A percentile compares a stretch with the other conserved stretches of the same genome.
Evolutionary conservation across 2,113 vertebrate genomes (phyloP).

Genomic region (Serinus canaria): DNA sequence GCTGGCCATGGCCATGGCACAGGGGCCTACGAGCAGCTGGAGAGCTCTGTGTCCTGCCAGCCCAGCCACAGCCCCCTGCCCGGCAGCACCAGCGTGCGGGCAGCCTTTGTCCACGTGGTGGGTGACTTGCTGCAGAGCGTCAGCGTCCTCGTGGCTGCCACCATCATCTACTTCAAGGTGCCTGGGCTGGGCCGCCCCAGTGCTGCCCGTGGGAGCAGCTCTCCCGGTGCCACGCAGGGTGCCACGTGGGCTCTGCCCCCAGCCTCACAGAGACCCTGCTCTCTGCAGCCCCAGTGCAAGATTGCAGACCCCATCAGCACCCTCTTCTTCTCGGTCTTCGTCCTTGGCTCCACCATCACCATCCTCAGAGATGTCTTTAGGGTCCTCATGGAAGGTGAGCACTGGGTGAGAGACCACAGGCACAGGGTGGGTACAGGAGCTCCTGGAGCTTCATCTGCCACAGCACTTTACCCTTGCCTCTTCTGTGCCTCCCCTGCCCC

Average conservation of each 20-base stretch:
- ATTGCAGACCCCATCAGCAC: slow-evolving; percentile 95
- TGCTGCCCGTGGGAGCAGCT: not conserved
- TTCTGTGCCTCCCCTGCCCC: not conserved
- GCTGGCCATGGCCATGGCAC: slow-evolving; percentile 74
- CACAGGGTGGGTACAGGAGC: not conserved
- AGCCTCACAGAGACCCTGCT: not conserved
- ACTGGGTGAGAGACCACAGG: accelerated
- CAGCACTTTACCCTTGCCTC: not conserved
- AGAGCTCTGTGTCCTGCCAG: slow-evolving; percentile 60
- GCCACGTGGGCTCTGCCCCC: not conserved
- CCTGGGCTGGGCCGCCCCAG: accelerated
- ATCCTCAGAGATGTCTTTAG: slow-evolving; percentile 92
- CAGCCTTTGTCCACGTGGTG: slow-evolving; percentile 93
- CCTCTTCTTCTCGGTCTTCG: slow-evolving; percentile 93
- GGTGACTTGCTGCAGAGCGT: slow-evolving; percentile 96
- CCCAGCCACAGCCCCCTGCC: slow-evolving; percentile 66
- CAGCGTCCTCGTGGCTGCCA: slow-evolving; percentile 89
- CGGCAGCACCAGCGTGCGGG: slow-evolving; percentile 89
- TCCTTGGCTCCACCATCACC: slow-evolving; percentile 90
- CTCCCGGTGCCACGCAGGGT: accelerated
- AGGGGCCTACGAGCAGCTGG: slow-evolving; percentile 82
- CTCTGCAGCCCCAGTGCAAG: slow-evolving; percentile 91
- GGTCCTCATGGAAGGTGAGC: slow-evolving; percentile 93
- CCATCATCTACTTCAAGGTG: slow-evolving; percentile 95
- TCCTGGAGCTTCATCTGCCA: not conserved